A percentile compares a stretch with the other conserved stretches of the same genome.
These are phyloP conservation scores for Drosophila anomalipes DNA, from an alignment of 2,888 invertebrate species.

Conservation along the genomic window DNA sequence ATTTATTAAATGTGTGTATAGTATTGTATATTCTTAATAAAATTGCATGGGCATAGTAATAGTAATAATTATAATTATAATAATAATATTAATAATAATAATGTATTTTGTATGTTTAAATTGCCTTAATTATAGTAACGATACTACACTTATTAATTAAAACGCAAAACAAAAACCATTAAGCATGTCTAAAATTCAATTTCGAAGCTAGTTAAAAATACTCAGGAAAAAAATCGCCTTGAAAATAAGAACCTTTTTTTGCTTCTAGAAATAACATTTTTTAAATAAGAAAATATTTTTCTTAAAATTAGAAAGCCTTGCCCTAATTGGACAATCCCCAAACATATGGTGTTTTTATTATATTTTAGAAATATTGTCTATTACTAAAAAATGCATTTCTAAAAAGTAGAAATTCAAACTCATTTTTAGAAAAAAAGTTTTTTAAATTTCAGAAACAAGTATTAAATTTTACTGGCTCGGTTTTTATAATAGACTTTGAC, in stretches of 20 bases:
- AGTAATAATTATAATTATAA: slow-evolving; percentile 11
- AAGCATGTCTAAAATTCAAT: not conserved
- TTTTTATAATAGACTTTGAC: too few relatives aligned
- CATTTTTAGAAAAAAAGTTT: not conserved
- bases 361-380: not conserved
- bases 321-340: not conserved
- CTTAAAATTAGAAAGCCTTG: not conserved
- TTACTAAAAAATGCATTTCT: not conserved
- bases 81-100: slow-evolving; percentile 27
- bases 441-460: not conserved
- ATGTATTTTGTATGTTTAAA: slow-evolving; percentile 54
- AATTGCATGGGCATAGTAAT: slow-evolving; percentile 65
- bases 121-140: slow-evolving; percentile 49
- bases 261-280: not conserved
- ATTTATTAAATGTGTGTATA: slow-evolving; percentile 62
- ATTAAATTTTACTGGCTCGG: too few relatives aligned
- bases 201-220: not conserved
- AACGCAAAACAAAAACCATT: slow-evolving; percentile 39
- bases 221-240: not conserved
- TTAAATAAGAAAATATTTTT: not conserved
- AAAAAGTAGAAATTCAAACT: not conserved
- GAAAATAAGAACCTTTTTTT: not conserved
- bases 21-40: slow-evolving; percentile 55
- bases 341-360: not conserved
- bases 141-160: slow-evolving; percentile 53